These are phyloP conservation scores for Aphidoletes aphidimyza DNA, from an alignment of 2,888 invertebrate genomes.

Conservation along the genomic window DNA sequence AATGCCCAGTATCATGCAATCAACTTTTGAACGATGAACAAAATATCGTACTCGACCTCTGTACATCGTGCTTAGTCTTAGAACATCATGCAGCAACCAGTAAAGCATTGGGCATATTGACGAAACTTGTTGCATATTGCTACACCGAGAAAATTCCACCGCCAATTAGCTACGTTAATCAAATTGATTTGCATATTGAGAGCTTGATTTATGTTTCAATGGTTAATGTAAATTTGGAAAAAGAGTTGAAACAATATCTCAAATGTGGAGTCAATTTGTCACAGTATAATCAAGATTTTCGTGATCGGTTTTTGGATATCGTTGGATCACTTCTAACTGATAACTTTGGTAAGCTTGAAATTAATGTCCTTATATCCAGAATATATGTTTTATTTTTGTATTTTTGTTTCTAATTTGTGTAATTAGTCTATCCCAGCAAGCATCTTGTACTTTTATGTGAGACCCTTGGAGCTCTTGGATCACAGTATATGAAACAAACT, in stretches of 20 bases:
- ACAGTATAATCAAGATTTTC: conserved; percentile 72
- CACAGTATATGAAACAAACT: conserved; percentile 63
- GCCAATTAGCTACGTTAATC: conserved; percentile 62
- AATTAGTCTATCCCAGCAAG: conserved; percentile 61
- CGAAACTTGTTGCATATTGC: conserved; percentile 61
- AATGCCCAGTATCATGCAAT: conserved; percentile 65
- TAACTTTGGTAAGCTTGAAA: conserved; percentile 59
- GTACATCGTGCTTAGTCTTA: conserved; percentile 64
- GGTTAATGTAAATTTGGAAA: conserved; percentile 62
- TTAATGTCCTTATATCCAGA: not conserved
- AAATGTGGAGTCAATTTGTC: conserved; percentile 79
- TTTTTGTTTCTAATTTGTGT: not conserved
- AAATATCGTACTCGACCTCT: conserved; percentile 62
- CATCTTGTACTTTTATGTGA: conserved; percentile 73
- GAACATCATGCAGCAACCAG: conserved; percentile 64
- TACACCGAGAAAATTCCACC: conserved; percentile 58
- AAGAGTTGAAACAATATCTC: conserved; percentile 64
- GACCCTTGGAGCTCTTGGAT: conserved; percentile 80
- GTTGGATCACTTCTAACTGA: conserved; percentile 68
- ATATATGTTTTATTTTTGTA: not conserved
- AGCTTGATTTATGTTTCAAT: conserved; percentile 64
- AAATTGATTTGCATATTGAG: conserved; percentile 65
- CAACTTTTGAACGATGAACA: conserved; percentile 63
- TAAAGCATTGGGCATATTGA: conserved; percentile 63
- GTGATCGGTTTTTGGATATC: conserved; percentile 74